These are phyloP conservation scores for Leptothorax acervorum DNA, from an alignment of 2,888 invertebrate species.

Conservation along the genomic window DNA sequence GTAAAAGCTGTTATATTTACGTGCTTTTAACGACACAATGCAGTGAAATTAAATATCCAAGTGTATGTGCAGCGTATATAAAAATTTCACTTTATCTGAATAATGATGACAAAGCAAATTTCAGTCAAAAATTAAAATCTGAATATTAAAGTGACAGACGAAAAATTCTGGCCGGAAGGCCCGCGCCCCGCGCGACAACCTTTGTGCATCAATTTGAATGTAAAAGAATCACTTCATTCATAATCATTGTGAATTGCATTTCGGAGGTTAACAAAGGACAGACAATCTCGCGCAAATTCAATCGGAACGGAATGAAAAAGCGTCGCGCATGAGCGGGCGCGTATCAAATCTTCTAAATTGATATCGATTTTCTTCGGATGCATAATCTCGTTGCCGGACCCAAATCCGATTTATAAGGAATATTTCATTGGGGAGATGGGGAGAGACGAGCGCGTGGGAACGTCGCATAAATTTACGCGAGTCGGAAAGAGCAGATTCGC, in stretches of 20 bases:
- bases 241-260: background rate
- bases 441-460: background rate
- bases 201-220: background rate
- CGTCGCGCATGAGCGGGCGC: background rate
- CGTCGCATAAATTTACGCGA: slow-evolving; percentile 8
- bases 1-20: background rate
- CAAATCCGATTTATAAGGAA: slow-evolving; percentile 8
- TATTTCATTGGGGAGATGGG: background rate
- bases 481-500: background rate
- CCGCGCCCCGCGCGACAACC: too few species aligned
- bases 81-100: background rate
- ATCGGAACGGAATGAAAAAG: slow-evolving; percentile 24
- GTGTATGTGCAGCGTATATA: too few species aligned
- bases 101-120: background rate
- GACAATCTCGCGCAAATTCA: slow-evolving; percentile 14
- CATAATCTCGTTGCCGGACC: slow-evolving; percentile 18
- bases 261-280: background rate
- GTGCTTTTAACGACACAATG: background rate
- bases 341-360: slow-evolving; percentile 30
- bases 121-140: background rate
- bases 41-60: background rate
- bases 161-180: background rate
- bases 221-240: slow-evolving; percentile 24
- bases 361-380: slow-evolving; percentile 23
- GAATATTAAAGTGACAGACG: background rate